phyloP scores from a whole-genome alignment of 1,140 invertebrate genomes.

The Metaphire vulgaris region DNA sequence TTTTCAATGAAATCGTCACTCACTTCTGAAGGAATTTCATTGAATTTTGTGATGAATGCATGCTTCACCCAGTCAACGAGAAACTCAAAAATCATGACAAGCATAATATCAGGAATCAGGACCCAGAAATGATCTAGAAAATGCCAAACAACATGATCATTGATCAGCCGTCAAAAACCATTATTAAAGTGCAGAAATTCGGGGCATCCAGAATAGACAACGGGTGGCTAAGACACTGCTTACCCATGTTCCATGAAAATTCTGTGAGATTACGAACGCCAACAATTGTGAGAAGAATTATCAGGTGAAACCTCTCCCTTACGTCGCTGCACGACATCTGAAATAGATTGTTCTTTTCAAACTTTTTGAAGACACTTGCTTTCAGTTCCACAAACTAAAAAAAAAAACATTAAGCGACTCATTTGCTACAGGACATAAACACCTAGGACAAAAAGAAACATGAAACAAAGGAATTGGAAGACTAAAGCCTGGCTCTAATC shows the following conservation, averaged over 20 bases:
- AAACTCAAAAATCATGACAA: conserved; percentile 80
- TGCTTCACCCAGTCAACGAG: conserved; percentile 97
- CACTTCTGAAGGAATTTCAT: conserved; percentile 78
- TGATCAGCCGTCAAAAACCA: too few relatives aligned
- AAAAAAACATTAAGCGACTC: too few relatives aligned
- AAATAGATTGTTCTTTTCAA: conserved; percentile 97
- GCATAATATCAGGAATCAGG: conserved; percentile 73
- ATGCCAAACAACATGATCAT: too few relatives aligned
- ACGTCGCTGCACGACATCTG: conserved; percentile 73
- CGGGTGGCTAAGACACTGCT: too few relatives aligned
- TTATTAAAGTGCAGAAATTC: too few relatives aligned
- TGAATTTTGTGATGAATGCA: conserved; percentile 88
- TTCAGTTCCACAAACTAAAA: conserved; percentile 99
- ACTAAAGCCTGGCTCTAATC: too few relatives aligned
- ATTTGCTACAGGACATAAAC: too few relatives aligned
- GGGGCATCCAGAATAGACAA: too few relatives aligned
- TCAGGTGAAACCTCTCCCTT: conserved; percentile 87
- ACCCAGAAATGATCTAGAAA: conserved; percentile 55
- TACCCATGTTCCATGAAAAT: conserved; percentile 82
- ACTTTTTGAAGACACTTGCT: conserved; percentile 97
- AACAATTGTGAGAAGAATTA: conserved; percentile 83
- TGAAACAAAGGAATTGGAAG: too few relatives aligned
- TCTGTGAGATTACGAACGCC: conserved; percentile 97
- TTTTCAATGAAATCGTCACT: conserved; percentile 32
- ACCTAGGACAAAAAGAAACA: too few relatives aligned